Percentiles rank a stretch among this genome's conserved stretches.
Evolutionary conservation across 2,113 vertebrate species (phyloP).

Genomic region (Trematocara zebra): DNA sequence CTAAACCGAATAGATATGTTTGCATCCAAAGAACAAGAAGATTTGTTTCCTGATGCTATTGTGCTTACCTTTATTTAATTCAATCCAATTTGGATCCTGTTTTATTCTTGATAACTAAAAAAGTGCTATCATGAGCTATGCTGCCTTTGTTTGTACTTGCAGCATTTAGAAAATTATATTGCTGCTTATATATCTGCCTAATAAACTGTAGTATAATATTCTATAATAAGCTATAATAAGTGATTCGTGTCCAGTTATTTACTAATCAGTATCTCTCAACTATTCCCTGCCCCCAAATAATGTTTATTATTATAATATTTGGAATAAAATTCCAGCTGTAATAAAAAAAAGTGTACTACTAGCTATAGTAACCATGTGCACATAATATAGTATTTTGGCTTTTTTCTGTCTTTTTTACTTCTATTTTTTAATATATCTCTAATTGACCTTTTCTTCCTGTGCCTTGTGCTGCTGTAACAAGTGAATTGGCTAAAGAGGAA

Average conservation of each 20-base stretch:
- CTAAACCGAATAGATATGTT: not conserved
- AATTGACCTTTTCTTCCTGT: not conserved
- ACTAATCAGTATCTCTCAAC: not conserved
- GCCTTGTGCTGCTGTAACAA: not conserved
- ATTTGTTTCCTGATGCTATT: not conserved
- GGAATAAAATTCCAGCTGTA: not conserved
- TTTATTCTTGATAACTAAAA: not conserved
- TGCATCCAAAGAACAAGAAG: not conserved
- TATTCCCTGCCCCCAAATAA: not conserved
- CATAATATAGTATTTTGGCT: not conserved
- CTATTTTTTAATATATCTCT: not conserved
- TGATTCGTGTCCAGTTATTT: not conserved
- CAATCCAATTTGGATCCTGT: accelerated
- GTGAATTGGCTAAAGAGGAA: not conserved
- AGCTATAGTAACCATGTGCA: not conserved
- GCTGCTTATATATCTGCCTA: not conserved
- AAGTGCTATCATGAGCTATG: not conserved
- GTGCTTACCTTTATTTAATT: not conserved
- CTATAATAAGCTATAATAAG: not conserved
- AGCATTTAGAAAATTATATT: not conserved
- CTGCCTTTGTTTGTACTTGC: not conserved
- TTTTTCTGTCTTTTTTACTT: accelerated
- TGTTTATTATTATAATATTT: not conserved
- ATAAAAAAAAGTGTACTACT: accelerated
- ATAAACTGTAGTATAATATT: not conserved